phyloP scores from a whole-genome alignment of 2,888 invertebrate species.

The Melanophora roralis region DNA sequence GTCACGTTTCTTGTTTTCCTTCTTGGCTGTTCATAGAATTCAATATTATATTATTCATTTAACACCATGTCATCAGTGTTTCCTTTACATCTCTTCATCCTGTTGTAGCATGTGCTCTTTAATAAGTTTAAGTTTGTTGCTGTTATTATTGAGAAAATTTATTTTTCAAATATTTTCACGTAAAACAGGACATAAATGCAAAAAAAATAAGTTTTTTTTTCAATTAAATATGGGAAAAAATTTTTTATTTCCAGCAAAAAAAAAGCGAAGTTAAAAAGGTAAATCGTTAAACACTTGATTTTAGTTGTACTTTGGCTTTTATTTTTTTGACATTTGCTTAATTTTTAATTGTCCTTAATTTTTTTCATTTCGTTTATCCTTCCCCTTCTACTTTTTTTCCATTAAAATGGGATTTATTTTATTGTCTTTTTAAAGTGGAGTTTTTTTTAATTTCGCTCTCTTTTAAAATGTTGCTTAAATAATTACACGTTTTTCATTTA shows the following conservation, averaged over 20 bases:
- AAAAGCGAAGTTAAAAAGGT: background rate
- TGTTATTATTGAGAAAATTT: background rate
- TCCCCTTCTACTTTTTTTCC: background rate
- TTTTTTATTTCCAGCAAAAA: background rate
- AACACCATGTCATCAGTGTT: background rate
- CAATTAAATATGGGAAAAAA: slow-evolving; percentile 28
- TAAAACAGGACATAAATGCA: background rate
- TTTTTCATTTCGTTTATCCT: background rate
- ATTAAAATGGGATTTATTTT: slow-evolving; percentile 25
- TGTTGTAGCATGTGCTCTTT: background rate
- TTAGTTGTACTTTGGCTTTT: background rate
- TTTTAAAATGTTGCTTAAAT: slow-evolving; percentile 31
- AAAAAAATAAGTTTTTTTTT: slow-evolving; percentile 18
- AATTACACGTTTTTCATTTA: slow-evolving; percentile 55
- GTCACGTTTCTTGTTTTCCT: slow-evolving; percentile 51
- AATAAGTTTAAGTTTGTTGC: background rate
- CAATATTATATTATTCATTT: background rate
- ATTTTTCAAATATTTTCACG: slow-evolving; percentile 27
- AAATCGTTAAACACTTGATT: background rate
- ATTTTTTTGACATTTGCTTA: slow-evolving; percentile 54
- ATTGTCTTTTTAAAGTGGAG: slow-evolving; percentile 30
- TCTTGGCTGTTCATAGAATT: slow-evolving; percentile 30
- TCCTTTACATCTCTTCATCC: background rate
- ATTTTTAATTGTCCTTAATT: slow-evolving; percentile 58
- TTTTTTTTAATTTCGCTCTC: slow-evolving; percentile 26